A percentile compares a stretch with the other conserved stretches of the same genome.
Evolutionary conservation across 2,888 invertebrate genomes (phyloP).

Genomic region (Stictocephala bisonia): DNA sequence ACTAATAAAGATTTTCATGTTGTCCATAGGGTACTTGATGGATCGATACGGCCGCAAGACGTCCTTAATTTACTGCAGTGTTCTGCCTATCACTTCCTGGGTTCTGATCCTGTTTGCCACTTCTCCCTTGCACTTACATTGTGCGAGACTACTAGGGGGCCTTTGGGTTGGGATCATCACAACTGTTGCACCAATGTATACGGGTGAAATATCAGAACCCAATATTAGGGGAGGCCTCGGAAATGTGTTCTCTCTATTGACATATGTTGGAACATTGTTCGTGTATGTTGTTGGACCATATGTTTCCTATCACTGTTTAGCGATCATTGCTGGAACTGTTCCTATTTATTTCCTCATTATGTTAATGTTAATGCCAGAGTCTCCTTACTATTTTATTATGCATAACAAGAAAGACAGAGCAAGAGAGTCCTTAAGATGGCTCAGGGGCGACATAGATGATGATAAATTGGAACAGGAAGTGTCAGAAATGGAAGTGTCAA

Average conservation of each 20-base stretch:
- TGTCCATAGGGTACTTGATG: slow-evolving; percentile 53
- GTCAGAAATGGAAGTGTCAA: slow-evolving; percentile 60
- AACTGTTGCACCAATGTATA: slow-evolving; percentile 57
- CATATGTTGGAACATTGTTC: slow-evolving; percentile 55
- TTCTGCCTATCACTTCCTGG: slow-evolving; percentile 55
- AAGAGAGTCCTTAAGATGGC: slow-evolving; percentile 57
- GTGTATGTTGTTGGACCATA: slow-evolving; percentile 55
- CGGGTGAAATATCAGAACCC: slow-evolving; percentile 58
- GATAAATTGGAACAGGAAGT: slow-evolving; percentile 54
- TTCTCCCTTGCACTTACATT: slow-evolving; percentile 49
- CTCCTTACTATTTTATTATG: slow-evolving; percentile 71
- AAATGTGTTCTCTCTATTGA: slow-evolving; percentile 57
- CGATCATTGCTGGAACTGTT: slow-evolving; percentile 65
- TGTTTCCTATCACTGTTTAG: slow-evolving; percentile 63
- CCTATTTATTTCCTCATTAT: slow-evolving; percentile 66
- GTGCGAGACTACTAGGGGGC: slow-evolving; percentile 56
- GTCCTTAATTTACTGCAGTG: slow-evolving; percentile 52
- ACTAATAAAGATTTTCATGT: too few relatives aligned
- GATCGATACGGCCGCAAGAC: slow-evolving; percentile 54
- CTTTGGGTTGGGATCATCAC: slow-evolving; percentile 56
- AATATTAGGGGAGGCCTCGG: slow-evolving; percentile 57
- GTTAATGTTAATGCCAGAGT: slow-evolving; percentile 72
- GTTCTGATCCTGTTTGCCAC: slow-evolving; percentile 53
- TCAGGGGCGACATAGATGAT: slow-evolving; percentile 48
- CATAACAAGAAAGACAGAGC: slow-evolving; percentile 67